Evolutionary conservation across 1,140 invertebrate genomes (phyloP).

Genomic region (Cyclargus thomasi): DNA sequence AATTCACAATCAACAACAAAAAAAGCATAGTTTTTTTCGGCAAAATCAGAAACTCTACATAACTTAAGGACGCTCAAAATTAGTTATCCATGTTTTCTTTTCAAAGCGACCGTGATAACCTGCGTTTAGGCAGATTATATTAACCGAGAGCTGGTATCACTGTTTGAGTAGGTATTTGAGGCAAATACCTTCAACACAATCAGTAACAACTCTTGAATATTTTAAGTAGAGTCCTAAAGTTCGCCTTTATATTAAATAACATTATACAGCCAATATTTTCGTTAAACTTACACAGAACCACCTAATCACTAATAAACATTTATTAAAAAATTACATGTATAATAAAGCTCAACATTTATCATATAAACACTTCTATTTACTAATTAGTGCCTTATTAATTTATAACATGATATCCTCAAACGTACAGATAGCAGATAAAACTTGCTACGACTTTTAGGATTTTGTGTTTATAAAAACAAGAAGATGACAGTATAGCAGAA

Average conservation of each 20-base stretch:
- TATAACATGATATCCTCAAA: neutral
- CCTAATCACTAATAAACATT: neutral
- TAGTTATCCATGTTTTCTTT: neutral
- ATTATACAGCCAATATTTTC: neutral
- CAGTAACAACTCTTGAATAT: no score
- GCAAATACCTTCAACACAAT: no score
- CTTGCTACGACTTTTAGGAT: no score
- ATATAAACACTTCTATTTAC: slow-evolving; percentile 15
- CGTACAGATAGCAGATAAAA: slow-evolving; percentile 23
- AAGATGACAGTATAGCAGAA: slow-evolving; percentile 12
- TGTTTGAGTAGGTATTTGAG: no score
- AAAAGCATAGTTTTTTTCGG: neutral
- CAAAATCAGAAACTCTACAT: neutral
- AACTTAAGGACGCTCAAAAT: neutral
- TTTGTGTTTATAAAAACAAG: no score
- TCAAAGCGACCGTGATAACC: neutral
- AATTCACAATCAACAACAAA: no score
- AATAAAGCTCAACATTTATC: slow-evolving; percentile 20
- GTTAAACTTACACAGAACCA: neutral
- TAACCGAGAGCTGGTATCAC: no score
- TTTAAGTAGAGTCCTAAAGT: neutral
- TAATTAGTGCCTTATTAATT: slow-evolving; percentile 17
- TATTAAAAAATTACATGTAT: slow-evolving; percentile 10
- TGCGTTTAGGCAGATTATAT: no score
- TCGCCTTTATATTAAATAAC: neutral